Evolutionary conservation across 2,797 vertebrate species (phyloP).

Genomic region (Spea hammondii): DNA sequence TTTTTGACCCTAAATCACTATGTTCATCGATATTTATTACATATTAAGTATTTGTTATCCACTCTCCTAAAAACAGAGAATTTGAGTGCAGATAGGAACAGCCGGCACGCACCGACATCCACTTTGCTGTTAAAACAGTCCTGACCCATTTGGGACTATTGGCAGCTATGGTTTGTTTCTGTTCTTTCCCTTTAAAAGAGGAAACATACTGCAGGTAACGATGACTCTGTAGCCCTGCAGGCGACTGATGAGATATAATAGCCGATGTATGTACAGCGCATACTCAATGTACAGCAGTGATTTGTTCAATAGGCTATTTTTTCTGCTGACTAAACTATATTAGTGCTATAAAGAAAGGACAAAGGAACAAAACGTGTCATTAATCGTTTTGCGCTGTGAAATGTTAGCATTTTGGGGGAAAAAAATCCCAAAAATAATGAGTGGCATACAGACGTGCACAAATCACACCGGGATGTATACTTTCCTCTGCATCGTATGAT

Average conservation of each 20-base stretch:
- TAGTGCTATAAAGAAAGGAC: constrained; percentile 5
- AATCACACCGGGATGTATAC: constrained; percentile 29
- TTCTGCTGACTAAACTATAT: constrained; percentile 28
- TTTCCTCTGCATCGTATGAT: constrained; percentile 42
- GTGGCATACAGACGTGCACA: constrained; percentile 16
- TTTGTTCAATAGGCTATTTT: background rate
- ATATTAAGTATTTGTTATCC: too few species aligned
- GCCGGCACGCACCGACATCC: too few species aligned
- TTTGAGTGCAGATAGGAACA: too few species aligned
- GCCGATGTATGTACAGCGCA: background rate
- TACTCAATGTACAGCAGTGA: constrained; percentile 2
- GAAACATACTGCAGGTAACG: too few species aligned
- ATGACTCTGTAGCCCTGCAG: too few species aligned
- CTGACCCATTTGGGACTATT: too few species aligned
- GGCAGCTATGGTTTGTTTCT: too few species aligned
- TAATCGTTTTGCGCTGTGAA: constrained; percentile 14
- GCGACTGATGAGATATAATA: background rate
- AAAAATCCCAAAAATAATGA: constrained; percentile 29
- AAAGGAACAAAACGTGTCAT: background rate
- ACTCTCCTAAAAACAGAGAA: too few species aligned
- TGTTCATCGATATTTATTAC: too few species aligned
- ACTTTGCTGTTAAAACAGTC: too few species aligned
- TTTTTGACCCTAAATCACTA: too few species aligned
- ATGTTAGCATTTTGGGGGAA: constrained; percentile 27
- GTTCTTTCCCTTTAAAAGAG: too few species aligned